Evolutionary conservation across 1,140 invertebrate species (phyloP).

Genomic region (Adoxophyes honmai): DNA sequence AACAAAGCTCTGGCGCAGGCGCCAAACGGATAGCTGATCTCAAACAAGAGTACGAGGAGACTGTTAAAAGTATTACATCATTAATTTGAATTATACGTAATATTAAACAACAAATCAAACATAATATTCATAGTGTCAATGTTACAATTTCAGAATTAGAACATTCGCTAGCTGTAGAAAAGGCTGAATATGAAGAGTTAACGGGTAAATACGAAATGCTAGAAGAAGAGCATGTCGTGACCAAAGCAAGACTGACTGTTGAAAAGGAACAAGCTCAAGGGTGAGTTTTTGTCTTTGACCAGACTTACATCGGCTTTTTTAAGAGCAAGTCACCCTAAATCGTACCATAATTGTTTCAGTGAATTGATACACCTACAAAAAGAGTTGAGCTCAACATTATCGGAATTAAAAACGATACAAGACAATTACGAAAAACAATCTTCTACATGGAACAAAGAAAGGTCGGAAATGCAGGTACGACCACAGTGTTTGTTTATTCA

Average conservation of each 20-base stretch:
- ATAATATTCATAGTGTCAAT: constrained; percentile 4
- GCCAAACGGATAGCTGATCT: constrained; percentile 82
- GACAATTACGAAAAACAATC: constrained; percentile 84
- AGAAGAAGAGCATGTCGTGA: constrained; percentile 89
- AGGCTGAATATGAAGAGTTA: constrained; percentile 87
- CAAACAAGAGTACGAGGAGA: constrained; percentile 82
- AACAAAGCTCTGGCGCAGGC: constrained; percentile 78
- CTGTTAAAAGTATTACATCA: constrained; percentile 79
- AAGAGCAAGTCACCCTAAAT: too few species aligned
- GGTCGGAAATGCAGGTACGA: constrained; percentile 81
- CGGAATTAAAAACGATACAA: constrained; percentile 82
- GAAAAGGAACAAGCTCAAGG: constrained; percentile 84
- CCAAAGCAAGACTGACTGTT: constrained; percentile 85
- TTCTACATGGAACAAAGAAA: constrained; percentile 87
- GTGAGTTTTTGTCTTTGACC: constrained; percentile 42
- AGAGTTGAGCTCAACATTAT: constrained; percentile 79
- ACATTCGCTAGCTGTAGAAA: constrained; percentile 80
- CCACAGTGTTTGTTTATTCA: constrained; percentile 17
- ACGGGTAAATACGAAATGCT: constrained; percentile 88
- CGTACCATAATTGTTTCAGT: constrained; percentile 30
- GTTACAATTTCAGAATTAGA: constrained; percentile 80
- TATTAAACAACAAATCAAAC: constrained; percentile 18
- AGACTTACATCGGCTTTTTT: not conserved
- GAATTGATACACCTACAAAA: constrained; percentile 65
- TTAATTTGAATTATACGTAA: constrained; percentile 18